Evolutionary conservation across 1,140 invertebrate species (phyloP).

Genomic region (Coptotermes formosanus): DNA sequence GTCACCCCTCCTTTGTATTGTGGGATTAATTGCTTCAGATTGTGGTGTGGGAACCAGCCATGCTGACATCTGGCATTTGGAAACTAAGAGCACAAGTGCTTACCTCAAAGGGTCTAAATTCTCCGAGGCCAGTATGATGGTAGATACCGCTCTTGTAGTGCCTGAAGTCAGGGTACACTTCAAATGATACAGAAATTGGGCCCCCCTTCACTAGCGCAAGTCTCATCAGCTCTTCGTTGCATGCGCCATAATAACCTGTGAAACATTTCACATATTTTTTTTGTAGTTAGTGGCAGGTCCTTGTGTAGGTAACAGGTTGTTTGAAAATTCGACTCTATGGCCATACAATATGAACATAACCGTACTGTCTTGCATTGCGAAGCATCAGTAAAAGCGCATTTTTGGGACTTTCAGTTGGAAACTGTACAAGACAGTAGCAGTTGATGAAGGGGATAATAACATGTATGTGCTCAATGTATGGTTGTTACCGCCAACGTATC

Average conservation of each 20-base stretch:
- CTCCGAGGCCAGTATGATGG: conserved; percentile 42
- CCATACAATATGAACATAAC: too few species aligned
- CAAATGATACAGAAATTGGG: conserved; percentile 55
- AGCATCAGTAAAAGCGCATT: too few species aligned
- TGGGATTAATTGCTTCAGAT: too few species aligned
- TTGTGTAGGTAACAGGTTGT: too few species aligned
- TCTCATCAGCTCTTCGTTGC: conserved; percentile 56
- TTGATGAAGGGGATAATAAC: too few species aligned
- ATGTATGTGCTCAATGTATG: not conserved
- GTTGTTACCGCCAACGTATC: conserved; percentile 49
- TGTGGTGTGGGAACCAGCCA: too few species aligned
- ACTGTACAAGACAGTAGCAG: too few species aligned
- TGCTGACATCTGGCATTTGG: too few species aligned
- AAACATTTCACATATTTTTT: not conserved
- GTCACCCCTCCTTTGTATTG: too few species aligned
- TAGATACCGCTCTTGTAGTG: conserved; percentile 50
- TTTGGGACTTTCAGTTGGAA: too few species aligned
- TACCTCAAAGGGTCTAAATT: conserved; percentile 47
- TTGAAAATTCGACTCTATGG: too few species aligned
- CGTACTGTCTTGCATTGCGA: too few species aligned
- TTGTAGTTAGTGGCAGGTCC: not conserved
- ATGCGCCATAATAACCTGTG: conserved; percentile 45
- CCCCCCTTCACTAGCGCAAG: conserved; percentile 50
- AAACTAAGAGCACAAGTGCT: not conserved
- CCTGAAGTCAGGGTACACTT: conserved; percentile 52